Conservation (phyloP, 2,797 vertebrate species). For the Periophthalmus magnuspinnatus region DNA sequence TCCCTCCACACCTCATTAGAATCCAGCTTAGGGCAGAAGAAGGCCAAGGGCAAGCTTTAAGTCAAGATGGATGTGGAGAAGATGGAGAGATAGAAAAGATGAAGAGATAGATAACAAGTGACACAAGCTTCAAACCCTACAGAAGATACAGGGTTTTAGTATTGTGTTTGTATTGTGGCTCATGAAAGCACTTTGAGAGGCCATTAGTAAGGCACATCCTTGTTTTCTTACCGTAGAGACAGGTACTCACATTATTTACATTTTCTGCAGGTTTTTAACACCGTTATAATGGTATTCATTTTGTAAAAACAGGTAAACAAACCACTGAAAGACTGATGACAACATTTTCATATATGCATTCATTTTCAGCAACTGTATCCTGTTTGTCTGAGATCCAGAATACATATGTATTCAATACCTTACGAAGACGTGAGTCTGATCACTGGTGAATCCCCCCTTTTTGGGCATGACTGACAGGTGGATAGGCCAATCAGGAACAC, state of each 20-base stretch:
- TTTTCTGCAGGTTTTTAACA: not conserved
- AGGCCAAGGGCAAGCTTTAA: slow-evolving; percentile 32
- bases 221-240: not conserved
- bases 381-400: no score
- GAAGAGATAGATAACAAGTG: slow-evolving; percentile 8
- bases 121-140: not conserved
- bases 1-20: slow-evolving; percentile 45
- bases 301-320: no score
- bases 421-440: no score
- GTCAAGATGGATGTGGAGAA: slow-evolving; percentile 31
- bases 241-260: not conserved
- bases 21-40: slow-evolving; percentile 36
- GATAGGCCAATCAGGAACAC: no score
- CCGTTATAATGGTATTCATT: not conserved
- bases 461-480: no score
- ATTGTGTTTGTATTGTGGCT: no score
- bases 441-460: no score
- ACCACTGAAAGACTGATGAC: no score
- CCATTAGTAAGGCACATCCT: not conserved
- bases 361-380: no score
- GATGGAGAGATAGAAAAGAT: slow-evolving; percentile 26
- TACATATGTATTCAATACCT: no score
- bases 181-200: not conserved
- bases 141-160: not conserved
- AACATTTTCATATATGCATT: no score